These are phyloP conservation scores for Aphis craccivora DNA, from an alignment of 1,140 invertebrate species.

Conservation along the genomic window DNA sequence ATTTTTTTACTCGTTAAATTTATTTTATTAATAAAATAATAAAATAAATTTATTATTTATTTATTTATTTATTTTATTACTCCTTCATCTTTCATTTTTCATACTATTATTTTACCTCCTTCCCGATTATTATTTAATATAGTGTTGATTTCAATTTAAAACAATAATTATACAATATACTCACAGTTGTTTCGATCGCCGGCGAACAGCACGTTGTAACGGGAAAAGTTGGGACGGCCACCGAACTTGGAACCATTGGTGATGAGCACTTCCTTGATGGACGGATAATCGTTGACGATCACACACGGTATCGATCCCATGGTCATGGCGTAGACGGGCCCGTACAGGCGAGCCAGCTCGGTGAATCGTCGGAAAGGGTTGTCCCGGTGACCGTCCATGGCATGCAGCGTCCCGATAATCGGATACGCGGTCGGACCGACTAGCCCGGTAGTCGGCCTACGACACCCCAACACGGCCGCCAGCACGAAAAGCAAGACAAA, in stretches of 20 bases:
- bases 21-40: too few species aligned
- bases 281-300: conserved; percentile 77
- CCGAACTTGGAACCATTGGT: conserved; percentile 82
- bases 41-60: too few species aligned
- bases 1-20: too few species aligned
- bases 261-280: conserved; percentile 82
- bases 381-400: conserved; percentile 69
- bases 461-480: too few species aligned
- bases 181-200: conserved; percentile 81
- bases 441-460: conserved; percentile 60
- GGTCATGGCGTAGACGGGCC: conserved; percentile 77
- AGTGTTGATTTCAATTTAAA: too few species aligned
- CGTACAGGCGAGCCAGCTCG: conserved; percentile 73
- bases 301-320: conserved; percentile 76
- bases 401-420: conserved; percentile 75
- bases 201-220: conserved; percentile 78
- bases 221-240: conserved; percentile 79
- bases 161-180: conserved; percentile 63
- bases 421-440: conserved; percentile 75
- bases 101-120: too few species aligned
- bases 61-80: too few species aligned
- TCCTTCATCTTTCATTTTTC: too few species aligned
- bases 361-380: conserved; percentile 79
- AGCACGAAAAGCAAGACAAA: neutral
- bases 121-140: too few species aligned